Evolutionary conservation across 1,140 invertebrate species (phyloP), one percentile per base, ranked within the genome.

Genomic region (Neodiprion pinetum): DNA sequence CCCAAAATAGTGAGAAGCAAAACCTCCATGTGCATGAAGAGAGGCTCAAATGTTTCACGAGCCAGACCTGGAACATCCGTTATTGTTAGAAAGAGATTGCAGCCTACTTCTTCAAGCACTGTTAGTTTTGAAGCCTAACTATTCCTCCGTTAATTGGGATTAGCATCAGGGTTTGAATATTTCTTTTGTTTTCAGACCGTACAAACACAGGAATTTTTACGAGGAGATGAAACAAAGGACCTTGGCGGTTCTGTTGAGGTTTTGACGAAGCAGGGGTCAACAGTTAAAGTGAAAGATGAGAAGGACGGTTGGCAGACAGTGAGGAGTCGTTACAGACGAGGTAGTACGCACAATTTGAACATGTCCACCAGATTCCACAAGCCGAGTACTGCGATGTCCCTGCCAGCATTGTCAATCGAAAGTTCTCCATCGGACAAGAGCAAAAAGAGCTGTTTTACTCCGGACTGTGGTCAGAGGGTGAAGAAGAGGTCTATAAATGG

Each of bases 261-360:
- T 9, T 74, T 84, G 49, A 81, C 79, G 4, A 83, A 82, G 21
- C 78, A 80, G 48, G 75, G 79, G 14, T 40, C 68, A 67, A 76
- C 61, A 50, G 47, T 71, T 1, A 84, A 83, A 66, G 49, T 71
- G 8, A 84, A 84, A 72, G 85, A 85, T 10, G 86, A 88, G 72
- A 79, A 74, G 67, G 89, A 92, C 74, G 93, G 92, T 3, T 94
- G 92, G 93, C 92, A 93, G 85, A 93, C 90, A 9, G 93, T 94
- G 0, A 89, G 91, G 9, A 87, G 91, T 72, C 88, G 90, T 72
- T 86, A 80, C 69, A 80, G 86, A 78, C 80, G 87, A 76, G 84
- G 86, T n/a, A 88, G 88, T 74, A 84, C 82, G 11, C 81, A 87
- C 48, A 88, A 86, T 77, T 77, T 88, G 7, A 87, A 84, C 71